These are phyloP conservation scores for Caenorhabditis sp. DNA, from an alignment of 2,888 invertebrate species.

Conservation along the genomic window DNA sequence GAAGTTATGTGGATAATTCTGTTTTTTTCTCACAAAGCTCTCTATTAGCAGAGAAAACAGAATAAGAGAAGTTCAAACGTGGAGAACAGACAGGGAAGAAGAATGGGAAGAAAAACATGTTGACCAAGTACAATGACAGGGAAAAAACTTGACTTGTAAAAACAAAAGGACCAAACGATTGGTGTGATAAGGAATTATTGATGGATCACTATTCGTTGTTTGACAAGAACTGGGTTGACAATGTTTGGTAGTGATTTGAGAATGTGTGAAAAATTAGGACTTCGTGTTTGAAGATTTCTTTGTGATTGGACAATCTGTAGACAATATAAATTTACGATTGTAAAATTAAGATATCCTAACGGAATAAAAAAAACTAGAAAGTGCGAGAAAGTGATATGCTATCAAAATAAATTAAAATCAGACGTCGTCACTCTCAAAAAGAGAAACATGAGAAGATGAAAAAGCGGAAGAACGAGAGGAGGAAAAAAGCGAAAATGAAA, in stretches of 20 bases:
- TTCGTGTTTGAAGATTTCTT: neutral
- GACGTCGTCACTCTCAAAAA: constrained; percentile 46
- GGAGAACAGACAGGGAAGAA: constrained; percentile 9
- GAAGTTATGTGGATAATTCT: constrained; percentile 26
- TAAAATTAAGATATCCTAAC: neutral
- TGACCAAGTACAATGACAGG: constrained; percentile 20
- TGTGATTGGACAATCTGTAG: neutral
- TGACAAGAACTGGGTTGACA: neutral
- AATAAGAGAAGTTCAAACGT: constrained; percentile 17
- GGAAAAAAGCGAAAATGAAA: constrained; percentile 37
- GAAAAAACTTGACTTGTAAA: constrained; percentile 20
- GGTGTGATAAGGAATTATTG: constrained; percentile 3
- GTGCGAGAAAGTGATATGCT: constrained; percentile 57
- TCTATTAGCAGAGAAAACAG: constrained; percentile 9
- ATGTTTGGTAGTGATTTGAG: too few relatives aligned
- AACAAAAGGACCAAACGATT: constrained; percentile 2
- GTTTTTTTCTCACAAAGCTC: constrained; percentile 5
- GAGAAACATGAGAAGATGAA: constrained; percentile 34
- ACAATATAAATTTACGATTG: neutral
- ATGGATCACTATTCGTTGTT: neutral
- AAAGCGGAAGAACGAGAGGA: constrained; percentile 32
- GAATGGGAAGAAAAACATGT: constrained; percentile 14
- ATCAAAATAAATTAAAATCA: constrained; percentile 52
- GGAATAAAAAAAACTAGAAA: constrained; percentile 38
- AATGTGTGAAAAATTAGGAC: neutral